Percentiles rank a stretch among this genome's conserved stretches.
phyloP scores from a whole-genome alignment of 92 coral and sea anemone genomes.

The Porites divaricata region DNA sequence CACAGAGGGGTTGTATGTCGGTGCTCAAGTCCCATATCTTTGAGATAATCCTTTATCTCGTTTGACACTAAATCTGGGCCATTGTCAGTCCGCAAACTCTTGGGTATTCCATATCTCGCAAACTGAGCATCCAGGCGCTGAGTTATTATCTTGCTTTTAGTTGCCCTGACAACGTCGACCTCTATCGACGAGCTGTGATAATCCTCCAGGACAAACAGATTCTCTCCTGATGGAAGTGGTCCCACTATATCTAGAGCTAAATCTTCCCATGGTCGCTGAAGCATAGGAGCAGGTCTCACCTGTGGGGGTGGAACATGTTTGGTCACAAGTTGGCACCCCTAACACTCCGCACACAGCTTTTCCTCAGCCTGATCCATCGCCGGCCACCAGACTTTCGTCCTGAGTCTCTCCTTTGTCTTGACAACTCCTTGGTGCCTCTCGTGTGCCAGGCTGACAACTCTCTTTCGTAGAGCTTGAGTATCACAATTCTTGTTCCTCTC shows the following conservation, averaged over 20 bases:
- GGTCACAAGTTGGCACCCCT: slow-evolving; percentile 55
- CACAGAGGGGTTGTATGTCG: slow-evolving; percentile 53
- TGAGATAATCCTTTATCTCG: no score
- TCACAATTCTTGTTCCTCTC: slow-evolving; percentile 51
- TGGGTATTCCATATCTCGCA: slow-evolving; percentile 5
- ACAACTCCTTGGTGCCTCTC: slow-evolving; percentile 69
- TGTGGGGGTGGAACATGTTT: slow-evolving; percentile 23
- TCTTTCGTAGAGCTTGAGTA: slow-evolving; percentile 54
- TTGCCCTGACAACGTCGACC: slow-evolving; percentile 48
- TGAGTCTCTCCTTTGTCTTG: slow-evolving; percentile 55
- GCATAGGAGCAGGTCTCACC: no score
- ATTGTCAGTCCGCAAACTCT: no score
- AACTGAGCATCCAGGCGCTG: slow-evolving; percentile 42
- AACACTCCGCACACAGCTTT: slow-evolving; percentile 29
- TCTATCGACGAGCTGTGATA: slow-evolving; percentile 60
- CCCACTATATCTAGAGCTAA: no score
- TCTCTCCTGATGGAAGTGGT: no score
- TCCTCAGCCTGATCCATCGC: slow-evolving; percentile 57
- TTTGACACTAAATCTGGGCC: background rate
- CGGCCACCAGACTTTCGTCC: slow-evolving; percentile 73
- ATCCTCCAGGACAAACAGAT: slow-evolving; percentile 66
- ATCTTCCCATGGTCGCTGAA: no score
- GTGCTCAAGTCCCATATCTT: slow-evolving; percentile 20
- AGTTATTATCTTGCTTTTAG: slow-evolving; percentile 22
- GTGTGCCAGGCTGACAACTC: slow-evolving; percentile 50